Base-by-base conservation (phyloP, 2,888 invertebrate genomes). In the Cheilosia pagana region DNA sequence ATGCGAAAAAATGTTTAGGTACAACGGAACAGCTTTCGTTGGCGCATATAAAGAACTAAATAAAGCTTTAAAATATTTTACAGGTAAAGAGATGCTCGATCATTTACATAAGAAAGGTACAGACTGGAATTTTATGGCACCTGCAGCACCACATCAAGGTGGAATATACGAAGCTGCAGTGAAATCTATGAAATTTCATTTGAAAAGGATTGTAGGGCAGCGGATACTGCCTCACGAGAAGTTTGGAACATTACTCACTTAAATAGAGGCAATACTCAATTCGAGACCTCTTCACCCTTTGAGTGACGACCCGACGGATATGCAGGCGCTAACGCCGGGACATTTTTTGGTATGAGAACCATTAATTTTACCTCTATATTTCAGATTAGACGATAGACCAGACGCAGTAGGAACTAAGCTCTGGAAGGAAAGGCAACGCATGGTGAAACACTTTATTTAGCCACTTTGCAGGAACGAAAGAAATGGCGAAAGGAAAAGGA, bases 131-230 rank as follows among this genome's bases (percentile, higher is more conserved):
- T 57, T 57, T 21, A 57, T 70, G 57, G 21, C 14, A 1, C 57
- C 70, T 0, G 71, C 81, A 7, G 77, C 81, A 19, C 81, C 77
- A 25, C 86, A 86, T 50, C 79, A 82, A 57, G 67, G 76, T 3
- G 86, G 79, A 0, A 79, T 79, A 12, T 82, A 68, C 35, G 82
- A 82, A 41, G 79, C 82, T 10, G 86, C 82, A 0, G 86, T 82
- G 1, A 82, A 78, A 39, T 68, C 74, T 1, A 52, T 72, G 57
- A 81, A 86, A 39, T 41, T 23, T 35, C 63, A 76, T 25, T 7
- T 31, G 7, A 10, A 31, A 10, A 2, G 10, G 31, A 10, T 10
- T 10, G 35, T 77, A 0, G 77, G 77, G 1, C 0, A 12, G 8
- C 39, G 16, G 16, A 31, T 45, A 2, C 50, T 77, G 8, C 31